These are phyloP conservation scores for Carassius carassius DNA, from an alignment of 2,113 vertebrate species.

Conservation along the genomic window DNA sequence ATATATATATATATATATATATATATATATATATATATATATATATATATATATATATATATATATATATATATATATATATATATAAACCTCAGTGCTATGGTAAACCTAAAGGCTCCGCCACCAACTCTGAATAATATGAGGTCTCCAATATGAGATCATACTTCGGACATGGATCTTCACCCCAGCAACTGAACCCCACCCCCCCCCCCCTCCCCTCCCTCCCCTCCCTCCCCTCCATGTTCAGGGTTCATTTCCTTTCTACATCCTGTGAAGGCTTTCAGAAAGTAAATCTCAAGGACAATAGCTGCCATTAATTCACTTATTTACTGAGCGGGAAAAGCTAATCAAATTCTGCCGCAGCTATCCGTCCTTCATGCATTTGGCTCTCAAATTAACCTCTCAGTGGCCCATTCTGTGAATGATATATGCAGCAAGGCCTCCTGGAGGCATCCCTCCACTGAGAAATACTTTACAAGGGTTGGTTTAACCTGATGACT, in stretches of 20 bases:
- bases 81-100: slow-evolving; percentile 8
- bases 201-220: not conserved
- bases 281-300: slow-evolving; percentile 69
- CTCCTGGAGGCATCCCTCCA: slow-evolving; percentile 19
- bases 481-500: not conserved
- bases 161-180: not conserved
- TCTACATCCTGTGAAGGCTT: slow-evolving; percentile 63
- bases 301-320: slow-evolving; percentile 70
- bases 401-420: slow-evolving; percentile 33
- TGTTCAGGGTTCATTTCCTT: slow-evolving; percentile 69
- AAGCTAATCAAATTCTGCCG: slow-evolving; percentile 64
- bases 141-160: slow-evolving; percentile 13
- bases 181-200: not conserved
- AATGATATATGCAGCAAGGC: slow-evolving; percentile 31
- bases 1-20: too few species aligned
- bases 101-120: not conserved
- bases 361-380: slow-evolving; percentile 60
- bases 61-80: too few species aligned
- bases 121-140: not conserved
- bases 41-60: too few species aligned
- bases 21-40: too few species aligned
- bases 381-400: slow-evolving; percentile 59
- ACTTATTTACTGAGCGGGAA: slow-evolving; percentile 69
- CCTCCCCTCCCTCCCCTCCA: not conserved
- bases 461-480: slow-evolving; percentile 3